These are phyloP conservation scores for Sebastes baramenuke DNA, from an alignment of 2,797 vertebrate genomes.

Conservation along the genomic window DNA sequence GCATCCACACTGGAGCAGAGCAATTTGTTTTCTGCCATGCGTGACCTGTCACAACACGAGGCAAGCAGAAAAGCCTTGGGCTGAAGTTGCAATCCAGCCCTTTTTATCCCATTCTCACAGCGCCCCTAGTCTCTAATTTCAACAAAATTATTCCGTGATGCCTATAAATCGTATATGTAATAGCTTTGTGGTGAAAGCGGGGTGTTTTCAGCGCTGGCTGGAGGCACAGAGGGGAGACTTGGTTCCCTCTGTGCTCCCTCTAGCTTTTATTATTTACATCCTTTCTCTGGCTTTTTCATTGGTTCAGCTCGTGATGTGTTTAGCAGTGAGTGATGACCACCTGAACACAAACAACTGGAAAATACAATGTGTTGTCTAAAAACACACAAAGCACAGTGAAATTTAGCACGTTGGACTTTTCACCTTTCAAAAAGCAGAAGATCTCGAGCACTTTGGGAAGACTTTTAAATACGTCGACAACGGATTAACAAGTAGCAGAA, in stretches of 20 bases:
- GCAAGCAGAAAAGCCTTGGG: conserved; percentile 40
- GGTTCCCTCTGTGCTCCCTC: not conserved
- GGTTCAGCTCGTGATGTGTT: conserved; percentile 6
- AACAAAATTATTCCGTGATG: conserved; percentile 43
- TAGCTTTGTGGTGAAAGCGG: conserved; percentile 22
- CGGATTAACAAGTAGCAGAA: not conserved
- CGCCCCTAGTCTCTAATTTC: conserved; percentile 46
- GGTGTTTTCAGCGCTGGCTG: not conserved
- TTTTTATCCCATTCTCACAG: conserved; percentile 36
- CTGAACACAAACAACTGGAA: conserved; percentile 1
- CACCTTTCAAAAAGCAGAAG: not conserved
- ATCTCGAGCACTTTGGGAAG: not conserved
- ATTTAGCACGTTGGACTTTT: not conserved
- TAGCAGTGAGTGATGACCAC: conserved; percentile 7
- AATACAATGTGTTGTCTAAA: not conserved
- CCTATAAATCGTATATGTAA: conserved; percentile 38
- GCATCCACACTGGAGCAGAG: conserved; percentile 26
- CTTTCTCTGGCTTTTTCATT: conserved; percentile 14
- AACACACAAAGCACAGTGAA: not conserved
- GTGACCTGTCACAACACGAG: conserved; percentile 51
- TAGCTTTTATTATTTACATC: conserved; percentile 39
- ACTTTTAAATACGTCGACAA: not conserved
- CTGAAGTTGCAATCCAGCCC: conserved; percentile 32
- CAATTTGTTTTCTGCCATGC: conserved; percentile 48
- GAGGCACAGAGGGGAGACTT: conserved; percentile 9